These are phyloP conservation scores for Meiosimyza decipiens DNA, from an alignment of 2,888 invertebrate species.

Conservation along the genomic window DNA sequence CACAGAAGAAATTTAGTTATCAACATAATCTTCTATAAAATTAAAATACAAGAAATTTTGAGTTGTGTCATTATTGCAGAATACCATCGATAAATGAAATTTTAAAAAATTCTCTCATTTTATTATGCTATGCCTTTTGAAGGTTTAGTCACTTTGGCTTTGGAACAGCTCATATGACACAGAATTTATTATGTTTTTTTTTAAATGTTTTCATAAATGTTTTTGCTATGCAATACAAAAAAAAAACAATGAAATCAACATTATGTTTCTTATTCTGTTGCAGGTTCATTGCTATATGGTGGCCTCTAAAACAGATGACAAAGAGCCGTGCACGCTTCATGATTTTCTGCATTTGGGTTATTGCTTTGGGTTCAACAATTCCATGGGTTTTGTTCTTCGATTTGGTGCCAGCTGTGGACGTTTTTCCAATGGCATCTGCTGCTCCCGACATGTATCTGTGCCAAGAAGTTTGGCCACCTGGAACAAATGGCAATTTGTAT, in stretches of 20 bases:
- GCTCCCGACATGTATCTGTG: constrained; percentile 81
- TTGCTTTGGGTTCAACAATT: constrained; percentile 84
- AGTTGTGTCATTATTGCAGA: too few species aligned
- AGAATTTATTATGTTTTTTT: too few species aligned
- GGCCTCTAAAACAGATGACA: constrained; percentile 92
- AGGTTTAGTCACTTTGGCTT: too few species aligned
- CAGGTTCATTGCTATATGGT: constrained; percentile 97
- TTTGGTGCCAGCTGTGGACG: constrained; percentile 68
- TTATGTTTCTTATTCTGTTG: constrained; percentile 61
- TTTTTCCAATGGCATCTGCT: constrained; percentile 76
- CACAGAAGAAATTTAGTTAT: too few species aligned
- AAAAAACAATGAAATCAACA: constrained; percentile 40
- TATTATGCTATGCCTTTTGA: too few species aligned
- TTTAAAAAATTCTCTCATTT: too few species aligned
- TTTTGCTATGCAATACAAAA: too few species aligned
- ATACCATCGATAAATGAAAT: too few species aligned
- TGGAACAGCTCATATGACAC: too few species aligned
- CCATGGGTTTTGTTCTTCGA: constrained; percentile 95
- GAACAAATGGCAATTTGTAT: constrained; percentile 83
- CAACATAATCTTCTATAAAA: too few species aligned
- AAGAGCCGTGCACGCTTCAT: constrained; percentile 87
- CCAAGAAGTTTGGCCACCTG: constrained; percentile 87
- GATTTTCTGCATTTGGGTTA: constrained; percentile 90
- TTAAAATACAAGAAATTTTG: too few species aligned
- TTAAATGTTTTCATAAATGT: constrained; percentile 32